Evolutionary conservation across 2,888 invertebrate genomes (phyloP).

Genomic region (Protophormia terraenovae): DNA sequence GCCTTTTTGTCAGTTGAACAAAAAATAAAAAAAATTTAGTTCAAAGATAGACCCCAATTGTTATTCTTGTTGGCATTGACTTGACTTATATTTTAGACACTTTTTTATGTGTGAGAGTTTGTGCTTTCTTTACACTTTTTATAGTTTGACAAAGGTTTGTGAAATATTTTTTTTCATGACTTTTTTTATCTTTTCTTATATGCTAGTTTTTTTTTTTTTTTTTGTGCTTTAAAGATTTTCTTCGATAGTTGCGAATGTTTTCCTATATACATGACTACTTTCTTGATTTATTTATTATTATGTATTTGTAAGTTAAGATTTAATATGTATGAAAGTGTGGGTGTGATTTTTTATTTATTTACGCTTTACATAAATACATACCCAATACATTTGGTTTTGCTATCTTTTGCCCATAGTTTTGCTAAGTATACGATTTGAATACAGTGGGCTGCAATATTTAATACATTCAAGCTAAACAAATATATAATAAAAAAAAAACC

Average conservation of each 20-base stretch:
- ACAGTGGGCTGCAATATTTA: too few species aligned
- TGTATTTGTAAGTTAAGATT: not conserved
- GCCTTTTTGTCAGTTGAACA: not conserved
- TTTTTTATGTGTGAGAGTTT: not conserved
- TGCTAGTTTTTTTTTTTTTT: not conserved
- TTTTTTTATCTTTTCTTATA: slow-evolving; percentile 3
- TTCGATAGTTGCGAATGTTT: not conserved
- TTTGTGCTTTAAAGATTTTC: not conserved
- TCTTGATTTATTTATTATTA: slow-evolving; percentile 56
- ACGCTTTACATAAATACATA: not conserved
- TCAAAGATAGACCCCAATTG: slow-evolving; percentile 49
- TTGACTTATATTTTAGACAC: slow-evolving; percentile 48
- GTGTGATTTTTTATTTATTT: not conserved
- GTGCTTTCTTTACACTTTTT: not conserved
- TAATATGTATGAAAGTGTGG: not conserved
- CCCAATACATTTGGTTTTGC: not conserved
- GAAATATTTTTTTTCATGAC: not conserved
- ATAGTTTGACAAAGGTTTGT: slow-evolving; percentile 57
- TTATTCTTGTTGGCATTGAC: slow-evolving; percentile 48
- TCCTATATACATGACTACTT: slow-evolving; percentile 20
- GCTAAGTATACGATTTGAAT: not conserved
- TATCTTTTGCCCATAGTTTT: not conserved
- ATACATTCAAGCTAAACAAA: too few species aligned
- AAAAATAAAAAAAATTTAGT: not conserved
- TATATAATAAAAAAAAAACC: too few species aligned